These are phyloP conservation scores for Argyrosomus japonicus DNA, from an alignment of 2,113 vertebrate species.

Conservation along the genomic window DNA sequence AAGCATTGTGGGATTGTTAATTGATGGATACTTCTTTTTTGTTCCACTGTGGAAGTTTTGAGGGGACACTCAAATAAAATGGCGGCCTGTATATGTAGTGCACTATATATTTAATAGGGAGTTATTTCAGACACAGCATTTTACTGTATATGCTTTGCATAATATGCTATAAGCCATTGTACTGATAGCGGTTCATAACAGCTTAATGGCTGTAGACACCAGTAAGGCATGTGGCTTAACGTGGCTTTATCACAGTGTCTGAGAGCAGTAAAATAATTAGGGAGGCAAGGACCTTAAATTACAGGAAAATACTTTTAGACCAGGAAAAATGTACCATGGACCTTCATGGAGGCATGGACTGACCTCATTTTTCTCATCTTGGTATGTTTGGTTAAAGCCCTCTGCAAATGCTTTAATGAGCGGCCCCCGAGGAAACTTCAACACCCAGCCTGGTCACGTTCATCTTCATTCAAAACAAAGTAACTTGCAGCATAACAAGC, in stretches of 20 bases:
- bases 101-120: neutral
- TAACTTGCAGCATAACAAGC: neutral
- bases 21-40: neutral
- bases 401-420: slow-evolving; percentile 8
- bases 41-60: neutral
- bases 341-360: neutral
- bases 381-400: neutral
- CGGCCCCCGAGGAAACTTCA: neutral
- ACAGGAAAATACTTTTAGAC: neutral
- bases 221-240: neutral
- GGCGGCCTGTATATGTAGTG: neutral
- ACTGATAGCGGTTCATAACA: neutral
- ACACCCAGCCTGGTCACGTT: neutral
- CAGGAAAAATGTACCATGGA: neutral
- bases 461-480: slow-evolving; percentile 3
- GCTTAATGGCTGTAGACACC: neutral
- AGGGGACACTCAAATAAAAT: neutral
- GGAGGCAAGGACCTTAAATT: neutral
- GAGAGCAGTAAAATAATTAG: neutral
- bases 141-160: neutral
- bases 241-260: neutral
- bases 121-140: neutral
- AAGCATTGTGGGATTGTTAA: neutral
- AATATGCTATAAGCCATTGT: neutral
- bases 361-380: neutral